Evolutionary conservation across 2,113 vertebrate species (phyloP).

Genomic region (Anoplopoma fimbria): DNA sequence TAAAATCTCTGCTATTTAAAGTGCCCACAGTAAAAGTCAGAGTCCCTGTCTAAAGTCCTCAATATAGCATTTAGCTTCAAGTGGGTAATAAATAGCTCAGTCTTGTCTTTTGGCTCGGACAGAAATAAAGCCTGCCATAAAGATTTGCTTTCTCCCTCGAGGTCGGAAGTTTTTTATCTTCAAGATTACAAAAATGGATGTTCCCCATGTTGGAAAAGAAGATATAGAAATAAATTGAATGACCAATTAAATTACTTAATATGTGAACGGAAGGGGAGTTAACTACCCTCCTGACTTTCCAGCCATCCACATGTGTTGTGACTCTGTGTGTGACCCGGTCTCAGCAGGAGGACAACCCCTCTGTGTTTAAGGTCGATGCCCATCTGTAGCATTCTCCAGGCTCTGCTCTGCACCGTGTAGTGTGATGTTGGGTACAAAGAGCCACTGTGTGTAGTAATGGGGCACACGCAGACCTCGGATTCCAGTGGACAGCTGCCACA

Average conservation of each 20-base stretch:
- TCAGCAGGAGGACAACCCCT: constrained; percentile 9
- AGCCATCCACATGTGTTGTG: not conserved
- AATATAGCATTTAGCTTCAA: constrained; percentile 30
- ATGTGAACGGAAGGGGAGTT: not conserved
- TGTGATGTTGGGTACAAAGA: constrained; percentile 63
- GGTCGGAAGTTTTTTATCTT: constrained; percentile 13
- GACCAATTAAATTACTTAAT: not conserved
- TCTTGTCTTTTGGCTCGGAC: constrained; percentile 44
- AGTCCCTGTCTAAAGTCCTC: constrained; percentile 41
- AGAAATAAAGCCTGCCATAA: constrained; percentile 51
- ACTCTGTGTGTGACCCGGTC: not conserved
- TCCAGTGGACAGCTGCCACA: constrained; percentile 71
- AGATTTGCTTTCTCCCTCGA: constrained; percentile 32
- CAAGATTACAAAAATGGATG: constrained; percentile 26
- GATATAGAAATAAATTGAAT: not conserved
- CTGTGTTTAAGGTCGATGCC: constrained; percentile 41
- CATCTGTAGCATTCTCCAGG: constrained; percentile 44
- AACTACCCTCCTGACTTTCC: not conserved
- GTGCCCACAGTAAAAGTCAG: constrained; percentile 51
- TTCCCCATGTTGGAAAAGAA: not conserved
- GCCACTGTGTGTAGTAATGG: constrained; percentile 55
- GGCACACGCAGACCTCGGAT: constrained; percentile 59
- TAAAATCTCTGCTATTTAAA: constrained; percentile 62
- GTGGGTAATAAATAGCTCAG: constrained; percentile 60
- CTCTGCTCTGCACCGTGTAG: constrained; percentile 33